Conservation (phyloP, 2,113 vertebrate species). For the Brachirus orientalis region DNA sequence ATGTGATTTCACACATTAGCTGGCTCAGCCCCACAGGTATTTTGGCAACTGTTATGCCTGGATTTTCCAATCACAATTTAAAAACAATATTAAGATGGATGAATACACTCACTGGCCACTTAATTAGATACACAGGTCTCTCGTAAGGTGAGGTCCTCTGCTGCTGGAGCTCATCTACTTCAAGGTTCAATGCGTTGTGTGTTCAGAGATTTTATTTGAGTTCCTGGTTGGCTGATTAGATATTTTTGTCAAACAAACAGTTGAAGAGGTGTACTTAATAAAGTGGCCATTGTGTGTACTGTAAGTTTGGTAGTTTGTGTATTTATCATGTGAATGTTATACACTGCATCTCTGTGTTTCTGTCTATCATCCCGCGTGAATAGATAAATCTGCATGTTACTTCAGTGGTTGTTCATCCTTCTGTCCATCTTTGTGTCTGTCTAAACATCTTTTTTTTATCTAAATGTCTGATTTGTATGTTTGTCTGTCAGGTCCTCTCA, state of each 20-base stretch:
- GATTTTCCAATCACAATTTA: not conserved
- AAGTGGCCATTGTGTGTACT: too few relatives aligned
- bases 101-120: too few relatives aligned
- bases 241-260: too few relatives aligned
- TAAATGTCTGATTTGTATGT: constrained; percentile 28
- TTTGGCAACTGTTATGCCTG: not conserved
- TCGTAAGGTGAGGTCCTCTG: too few relatives aligned
- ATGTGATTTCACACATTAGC: constrained; percentile 80
- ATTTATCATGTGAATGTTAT: constrained; percentile 21
- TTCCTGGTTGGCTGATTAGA: too few relatives aligned
- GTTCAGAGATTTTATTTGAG: too few relatives aligned
- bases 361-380: not conserved
- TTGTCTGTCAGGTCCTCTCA: constrained; percentile 80
- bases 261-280: too few relatives aligned
- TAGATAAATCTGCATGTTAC: not conserved
- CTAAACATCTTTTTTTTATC: not conserved
- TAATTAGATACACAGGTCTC: too few relatives aligned
- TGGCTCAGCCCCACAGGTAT: constrained; percentile 87
- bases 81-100: not conserved
- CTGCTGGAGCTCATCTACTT: too few relatives aligned
- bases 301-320: too few relatives aligned
- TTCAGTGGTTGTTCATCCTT: not conserved
- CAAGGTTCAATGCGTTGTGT: too few relatives aligned
- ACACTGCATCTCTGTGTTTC: constrained; percentile 1
- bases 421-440: not conserved